These are phyloP conservation scores for Corydoras sp. DNA, from an alignment of 2,113 vertebrate species.

Conservation along the genomic window DNA sequence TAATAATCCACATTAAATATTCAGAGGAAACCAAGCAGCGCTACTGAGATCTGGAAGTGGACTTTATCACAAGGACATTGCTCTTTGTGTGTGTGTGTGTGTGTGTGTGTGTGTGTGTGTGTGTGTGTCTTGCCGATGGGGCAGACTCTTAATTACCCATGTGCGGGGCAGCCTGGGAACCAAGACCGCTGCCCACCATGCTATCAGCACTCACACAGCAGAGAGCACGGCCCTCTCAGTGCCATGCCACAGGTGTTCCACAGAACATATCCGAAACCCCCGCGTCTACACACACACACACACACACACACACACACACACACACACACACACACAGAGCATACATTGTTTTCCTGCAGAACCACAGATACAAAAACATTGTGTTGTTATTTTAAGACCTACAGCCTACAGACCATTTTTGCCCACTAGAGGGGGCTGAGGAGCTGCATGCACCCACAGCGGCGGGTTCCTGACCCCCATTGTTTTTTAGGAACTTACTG, in stretches of 20 bases:
- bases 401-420: too few relatives aligned
- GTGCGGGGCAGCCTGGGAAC: conserved; percentile 8
- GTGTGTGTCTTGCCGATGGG: neutral
- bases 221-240: conserved; percentile 22
- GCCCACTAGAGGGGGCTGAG: too few relatives aligned
- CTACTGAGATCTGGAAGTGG: too few relatives aligned
- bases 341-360: neutral
- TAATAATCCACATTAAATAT: too few relatives aligned
- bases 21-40: too few relatives aligned
- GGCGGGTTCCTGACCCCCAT: too few relatives aligned
- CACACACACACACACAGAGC: conserved; percentile 6
- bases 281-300: conserved; percentile 3
- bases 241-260: conserved; percentile 16
- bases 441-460: too few relatives aligned
- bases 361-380: too few relatives aligned
- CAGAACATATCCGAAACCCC: too few relatives aligned
- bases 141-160: conserved; percentile 32
- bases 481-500: too few relatives aligned
- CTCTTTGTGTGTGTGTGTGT: conserved; percentile 24
- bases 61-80: neutral
- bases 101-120: neutral
- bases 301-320: conserved; percentile 6
- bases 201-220: conserved; percentile 20
- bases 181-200: conserved; percentile 10
- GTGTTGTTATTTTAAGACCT: too few relatives aligned